Evolutionary conservation across 2,888 invertebrate species (phyloP).

Genomic region (Xanthostigma xanthostigma): DNA sequence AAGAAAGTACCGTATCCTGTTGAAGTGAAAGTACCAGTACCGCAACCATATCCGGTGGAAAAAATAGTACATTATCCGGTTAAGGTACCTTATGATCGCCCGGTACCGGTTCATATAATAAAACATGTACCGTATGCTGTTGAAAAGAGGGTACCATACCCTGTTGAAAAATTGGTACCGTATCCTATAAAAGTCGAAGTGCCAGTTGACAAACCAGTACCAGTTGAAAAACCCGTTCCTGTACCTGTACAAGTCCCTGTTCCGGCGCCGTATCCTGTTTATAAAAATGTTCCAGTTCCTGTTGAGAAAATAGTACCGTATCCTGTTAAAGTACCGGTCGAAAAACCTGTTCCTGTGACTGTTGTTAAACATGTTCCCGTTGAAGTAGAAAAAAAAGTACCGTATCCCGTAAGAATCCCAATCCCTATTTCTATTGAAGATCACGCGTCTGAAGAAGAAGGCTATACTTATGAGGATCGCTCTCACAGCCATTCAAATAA

Average conservation of each 20-base stretch:
- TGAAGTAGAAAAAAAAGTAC: conserved; percentile 34
- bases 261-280: conserved; percentile 47
- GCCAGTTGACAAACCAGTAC: conserved; percentile 45
- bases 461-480: too few species aligned
- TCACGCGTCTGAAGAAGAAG: background rate
- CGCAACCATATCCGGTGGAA: conserved; percentile 57
- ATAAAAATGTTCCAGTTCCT: conserved; percentile 44
- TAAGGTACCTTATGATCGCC: conserved; percentile 44
- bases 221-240: conserved; percentile 59
- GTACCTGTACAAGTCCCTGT: conserved; percentile 51
- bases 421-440: conserved; percentile 33
- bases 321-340: conserved; percentile 42
- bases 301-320: conserved; percentile 45
- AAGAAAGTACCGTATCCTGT: conserved; percentile 53
- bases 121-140: conserved; percentile 51
- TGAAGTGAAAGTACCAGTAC: conserved; percentile 50
- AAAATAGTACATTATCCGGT: conserved; percentile 52
- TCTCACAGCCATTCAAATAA: too few species aligned
- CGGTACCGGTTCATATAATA: conserved; percentile 44
- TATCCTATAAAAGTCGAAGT: conserved; percentile 39
- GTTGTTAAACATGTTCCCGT: conserved; percentile 41
- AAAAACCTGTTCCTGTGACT: conserved; percentile 38
- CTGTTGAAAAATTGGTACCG: conserved; percentile 51
- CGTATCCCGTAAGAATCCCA: conserved; percentile 38
- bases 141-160: conserved; percentile 56